Percentiles rank a stretch among this genome's conserved stretches.
Conservation (phyloP, 2,797 vertebrate species). For the Artibeus lituratus region DNA sequence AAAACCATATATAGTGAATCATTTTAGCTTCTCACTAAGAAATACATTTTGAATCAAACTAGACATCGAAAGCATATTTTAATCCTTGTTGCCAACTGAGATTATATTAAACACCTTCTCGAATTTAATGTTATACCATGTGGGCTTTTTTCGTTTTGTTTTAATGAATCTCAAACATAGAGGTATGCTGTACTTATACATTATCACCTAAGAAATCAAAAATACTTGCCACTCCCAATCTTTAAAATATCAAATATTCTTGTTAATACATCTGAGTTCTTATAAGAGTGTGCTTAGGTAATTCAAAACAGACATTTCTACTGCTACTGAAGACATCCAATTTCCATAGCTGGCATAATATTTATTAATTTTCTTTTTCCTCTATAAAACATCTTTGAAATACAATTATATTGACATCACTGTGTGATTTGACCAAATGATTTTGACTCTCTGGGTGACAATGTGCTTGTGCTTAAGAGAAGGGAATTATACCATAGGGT, state of each 20-base stretch:
- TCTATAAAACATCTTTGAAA: neutral
- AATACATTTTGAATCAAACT: conserved; percentile 74
- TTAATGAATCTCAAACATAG: conserved; percentile 22
- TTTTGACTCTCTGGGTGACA: neutral
- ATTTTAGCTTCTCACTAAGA: conserved; percentile 71
- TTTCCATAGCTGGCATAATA: neutral
- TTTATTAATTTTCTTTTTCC: neutral
- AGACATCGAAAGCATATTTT: conserved; percentile 68
- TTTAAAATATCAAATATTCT: conserved; percentile 2
- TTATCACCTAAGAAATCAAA: neutral
- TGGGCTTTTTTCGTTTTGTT: conserved; percentile 47
- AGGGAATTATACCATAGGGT: neutral
- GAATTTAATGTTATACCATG: neutral
- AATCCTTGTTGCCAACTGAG: conserved; percentile 63
- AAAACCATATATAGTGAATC: conserved; percentile 77
- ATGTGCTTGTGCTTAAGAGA: neutral
- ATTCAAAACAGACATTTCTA: neutral
- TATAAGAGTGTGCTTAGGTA: neutral
- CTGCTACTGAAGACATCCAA: neutral
- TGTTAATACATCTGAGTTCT: neutral
- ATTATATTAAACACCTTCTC: conserved; percentile 66
- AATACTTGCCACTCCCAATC: neutral
- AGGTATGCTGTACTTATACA: neutral
- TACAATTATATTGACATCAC: neutral
- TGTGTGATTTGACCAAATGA: neutral